phyloP scores from a whole-genome alignment of 2,113 vertebrate genomes.

The Rhinolophus sinicus region DNA sequence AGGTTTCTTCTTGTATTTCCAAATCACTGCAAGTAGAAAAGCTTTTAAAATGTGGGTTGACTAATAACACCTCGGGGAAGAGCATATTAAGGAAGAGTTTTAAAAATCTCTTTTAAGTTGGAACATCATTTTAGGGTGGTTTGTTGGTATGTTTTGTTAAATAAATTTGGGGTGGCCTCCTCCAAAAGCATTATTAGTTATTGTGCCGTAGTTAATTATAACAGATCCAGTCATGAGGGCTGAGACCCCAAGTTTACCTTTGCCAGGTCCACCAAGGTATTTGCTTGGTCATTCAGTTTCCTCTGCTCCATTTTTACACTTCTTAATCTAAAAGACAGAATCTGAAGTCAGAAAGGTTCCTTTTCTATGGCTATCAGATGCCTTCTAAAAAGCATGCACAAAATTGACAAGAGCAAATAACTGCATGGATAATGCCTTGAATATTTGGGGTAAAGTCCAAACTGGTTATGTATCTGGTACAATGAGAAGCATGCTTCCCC shows the following conservation, averaged over 20 bases:
- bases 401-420: constrained; percentile 88
- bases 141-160: background rate
- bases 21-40: background rate
- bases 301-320: constrained; percentile 99
- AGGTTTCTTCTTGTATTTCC: background rate
- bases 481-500: constrained; percentile 92
- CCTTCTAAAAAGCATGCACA: constrained; percentile 89
- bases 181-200: background rate
- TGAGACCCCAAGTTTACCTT: constrained; percentile 91
- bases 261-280: constrained; percentile 99
- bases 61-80: background rate
- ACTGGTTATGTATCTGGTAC: constrained; percentile 86
- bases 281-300: constrained; percentile 99
- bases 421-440: constrained; percentile 90
- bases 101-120: background rate
- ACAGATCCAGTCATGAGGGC: accelerated
- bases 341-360: constrained; percentile 85
- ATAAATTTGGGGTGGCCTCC: background rate
- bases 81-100: background rate
- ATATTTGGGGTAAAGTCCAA: constrained; percentile 82
- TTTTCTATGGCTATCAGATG: background rate
- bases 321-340: constrained; percentile 97
- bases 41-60: background rate
- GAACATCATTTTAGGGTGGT: background rate
- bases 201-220: background rate